Evolutionary conservation across 2,888 invertebrate species (phyloP).

Genomic region (Thecocarcelia acutangulata): DNA sequence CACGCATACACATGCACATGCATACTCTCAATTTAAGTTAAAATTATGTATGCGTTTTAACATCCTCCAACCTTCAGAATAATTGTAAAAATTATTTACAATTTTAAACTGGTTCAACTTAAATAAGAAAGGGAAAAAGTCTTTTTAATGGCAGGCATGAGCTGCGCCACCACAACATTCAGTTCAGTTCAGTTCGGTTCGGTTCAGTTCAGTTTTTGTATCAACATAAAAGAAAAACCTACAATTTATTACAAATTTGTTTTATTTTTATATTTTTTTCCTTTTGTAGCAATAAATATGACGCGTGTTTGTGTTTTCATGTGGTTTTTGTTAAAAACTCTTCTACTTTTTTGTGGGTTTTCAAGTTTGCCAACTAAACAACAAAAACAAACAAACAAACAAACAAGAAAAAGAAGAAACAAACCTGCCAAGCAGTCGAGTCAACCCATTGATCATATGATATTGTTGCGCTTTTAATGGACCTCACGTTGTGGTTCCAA

Average conservation of each 20-base stretch:
- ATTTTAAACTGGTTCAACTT: slow-evolving; percentile 65
- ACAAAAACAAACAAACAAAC: slow-evolving; percentile 6
- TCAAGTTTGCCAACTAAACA: slow-evolving; percentile 47
- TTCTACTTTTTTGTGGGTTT: slow-evolving; percentile 44
- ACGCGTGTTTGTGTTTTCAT: slow-evolving; percentile 15
- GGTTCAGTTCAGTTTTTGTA: not conserved
- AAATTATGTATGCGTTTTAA: slow-evolving; percentile 6
- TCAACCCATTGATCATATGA: slow-evolving; percentile 54
- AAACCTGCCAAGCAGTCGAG: slow-evolving; percentile 21
- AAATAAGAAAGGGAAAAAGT: not conserved
- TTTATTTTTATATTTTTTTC: slow-evolving; percentile 16
- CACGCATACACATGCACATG: too few species aligned
- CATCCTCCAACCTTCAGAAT: slow-evolving; percentile 64
- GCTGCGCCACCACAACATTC: slow-evolving; percentile 14
- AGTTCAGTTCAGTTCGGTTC: not conserved
- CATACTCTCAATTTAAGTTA: too few species aligned
- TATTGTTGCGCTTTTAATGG: slow-evolving; percentile 47
- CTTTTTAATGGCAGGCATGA: slow-evolving; percentile 27
- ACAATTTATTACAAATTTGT: slow-evolving; percentile 60
- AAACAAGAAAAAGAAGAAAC: not conserved
- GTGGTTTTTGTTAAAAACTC: slow-evolving; percentile 6
- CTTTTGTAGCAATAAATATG: slow-evolving; percentile 1
- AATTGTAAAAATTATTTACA: slow-evolving; percentile 58
- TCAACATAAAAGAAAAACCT: slow-evolving; percentile 51
- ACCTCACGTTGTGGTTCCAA: slow-evolving; percentile 61